Percentiles rank a stretch among this genome's conserved stretches.
Evolutionary conservation across 1,140 invertebrate genomes (phyloP).

Genomic region (Heliconius hewitsoni): DNA sequence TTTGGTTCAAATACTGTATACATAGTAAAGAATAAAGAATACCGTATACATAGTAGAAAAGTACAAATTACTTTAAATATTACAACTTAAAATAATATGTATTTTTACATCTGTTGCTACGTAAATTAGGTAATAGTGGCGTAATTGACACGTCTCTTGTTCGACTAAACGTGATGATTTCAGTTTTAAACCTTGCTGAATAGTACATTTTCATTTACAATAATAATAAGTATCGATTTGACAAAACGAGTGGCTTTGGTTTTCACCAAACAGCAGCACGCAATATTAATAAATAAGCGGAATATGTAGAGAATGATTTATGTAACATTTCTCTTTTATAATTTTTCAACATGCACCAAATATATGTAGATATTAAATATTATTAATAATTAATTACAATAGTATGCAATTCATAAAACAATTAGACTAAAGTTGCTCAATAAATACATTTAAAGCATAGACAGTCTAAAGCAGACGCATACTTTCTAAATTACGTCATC

Average conservation of each 20-base stretch:
- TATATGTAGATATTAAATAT: too few species aligned
- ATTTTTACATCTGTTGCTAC: too few species aligned
- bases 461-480: slow-evolving; percentile 35
- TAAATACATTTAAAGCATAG: neutral
- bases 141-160: neutral
- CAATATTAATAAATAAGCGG: neutral
- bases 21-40: too few species aligned
- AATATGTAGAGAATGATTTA: neutral
- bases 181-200: neutral
- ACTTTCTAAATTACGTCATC: slow-evolving; percentile 74
- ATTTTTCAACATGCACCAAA: neutral
- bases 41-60: too few species aligned
- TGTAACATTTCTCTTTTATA: neutral
- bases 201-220: neutral
- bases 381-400: neutral
- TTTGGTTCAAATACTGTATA: too few species aligned
- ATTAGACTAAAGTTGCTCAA: neutral
- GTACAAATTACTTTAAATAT: too few species aligned
- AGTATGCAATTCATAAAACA: neutral
- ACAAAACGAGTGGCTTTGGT: neutral
- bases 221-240: neutral
- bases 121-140: neutral
- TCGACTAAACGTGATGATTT: neutral
- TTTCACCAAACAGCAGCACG: neutral
- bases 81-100: too few species aligned